Evolutionary conservation across 30 jellyfish, hydroid and myxozoan species (phyloP).

Genomic region (Calvadosia cruxmelitensis): DNA sequence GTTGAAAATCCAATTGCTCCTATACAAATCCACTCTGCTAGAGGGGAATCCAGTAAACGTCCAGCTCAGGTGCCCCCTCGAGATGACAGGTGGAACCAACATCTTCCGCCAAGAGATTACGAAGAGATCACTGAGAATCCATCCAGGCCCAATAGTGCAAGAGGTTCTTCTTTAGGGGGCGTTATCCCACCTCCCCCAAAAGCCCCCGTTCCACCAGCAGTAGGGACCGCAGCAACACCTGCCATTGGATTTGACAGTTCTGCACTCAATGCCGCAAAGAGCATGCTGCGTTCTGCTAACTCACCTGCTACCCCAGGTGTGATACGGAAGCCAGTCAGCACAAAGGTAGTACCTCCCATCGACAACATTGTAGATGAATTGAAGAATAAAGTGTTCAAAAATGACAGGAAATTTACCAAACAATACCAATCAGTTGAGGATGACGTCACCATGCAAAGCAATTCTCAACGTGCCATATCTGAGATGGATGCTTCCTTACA

Average conservation of each 20-base stretch:
- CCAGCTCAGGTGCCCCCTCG: not conserved
- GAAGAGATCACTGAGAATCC: not conserved
- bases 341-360: not conserved
- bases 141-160: not conserved
- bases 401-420: not conserved
- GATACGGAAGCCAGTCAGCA: not conserved
- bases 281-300: not conserved
- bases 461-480: not conserved
- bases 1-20: too few relatives aligned
- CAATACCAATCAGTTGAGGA: not conserved
- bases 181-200: too few relatives aligned
- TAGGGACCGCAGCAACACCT: not conserved
- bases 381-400: not conserved
- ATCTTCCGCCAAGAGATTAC: not conserved
- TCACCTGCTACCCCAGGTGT: too few relatives aligned
- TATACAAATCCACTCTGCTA: too few relatives aligned
- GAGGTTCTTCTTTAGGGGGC: too few relatives aligned
- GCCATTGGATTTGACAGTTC: not conserved
- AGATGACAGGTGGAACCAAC: not conserved
- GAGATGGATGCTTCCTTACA: not conserved
- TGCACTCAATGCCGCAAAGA: not conserved
- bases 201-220: too few relatives aligned
- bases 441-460: not conserved
- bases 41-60: not conserved
- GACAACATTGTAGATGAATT: not conserved